These are phyloP conservation scores for Candidula unifasciata DNA, from an alignment of 2,888 invertebrate genomes.

Conservation along the genomic window DNA sequence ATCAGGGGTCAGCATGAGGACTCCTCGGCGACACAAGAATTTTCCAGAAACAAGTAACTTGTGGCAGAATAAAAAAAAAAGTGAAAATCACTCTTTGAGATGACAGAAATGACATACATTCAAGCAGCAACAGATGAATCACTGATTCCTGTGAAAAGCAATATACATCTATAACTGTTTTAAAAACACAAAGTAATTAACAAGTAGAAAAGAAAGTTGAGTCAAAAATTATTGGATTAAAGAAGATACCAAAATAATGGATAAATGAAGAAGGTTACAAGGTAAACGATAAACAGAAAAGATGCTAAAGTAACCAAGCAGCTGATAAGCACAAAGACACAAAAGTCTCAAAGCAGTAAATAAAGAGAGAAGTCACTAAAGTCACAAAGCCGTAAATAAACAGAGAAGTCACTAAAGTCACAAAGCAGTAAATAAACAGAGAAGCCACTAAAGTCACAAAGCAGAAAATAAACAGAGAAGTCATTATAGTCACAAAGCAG, in stretches of 20 bases:
- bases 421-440: neutral
- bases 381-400: neutral
- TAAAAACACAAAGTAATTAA: no score
- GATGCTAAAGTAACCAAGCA: neutral
- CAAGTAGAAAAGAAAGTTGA: no score
- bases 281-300: neutral
- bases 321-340: neutral
- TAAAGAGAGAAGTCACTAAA: neutral
- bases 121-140: no score
- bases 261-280: no score
- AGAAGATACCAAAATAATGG: no score
- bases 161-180: no score
- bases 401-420: neutral
- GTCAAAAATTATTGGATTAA: no score
- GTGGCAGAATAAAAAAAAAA: neutral
- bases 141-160: no score
- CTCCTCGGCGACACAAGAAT: slow-evolving; percentile 84
- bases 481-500: neutral
- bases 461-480: neutral
- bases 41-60: slow-evolving; percentile 83
- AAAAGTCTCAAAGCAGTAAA: neutral
- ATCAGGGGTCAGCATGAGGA: slow-evolving; percentile 82
- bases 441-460: neutral
- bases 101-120: no score
- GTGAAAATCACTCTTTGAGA: neutral